Evolutionary conservation across 2,797 vertebrate genomes (phyloP).

Genomic region (Rallus crepitans): DNA sequence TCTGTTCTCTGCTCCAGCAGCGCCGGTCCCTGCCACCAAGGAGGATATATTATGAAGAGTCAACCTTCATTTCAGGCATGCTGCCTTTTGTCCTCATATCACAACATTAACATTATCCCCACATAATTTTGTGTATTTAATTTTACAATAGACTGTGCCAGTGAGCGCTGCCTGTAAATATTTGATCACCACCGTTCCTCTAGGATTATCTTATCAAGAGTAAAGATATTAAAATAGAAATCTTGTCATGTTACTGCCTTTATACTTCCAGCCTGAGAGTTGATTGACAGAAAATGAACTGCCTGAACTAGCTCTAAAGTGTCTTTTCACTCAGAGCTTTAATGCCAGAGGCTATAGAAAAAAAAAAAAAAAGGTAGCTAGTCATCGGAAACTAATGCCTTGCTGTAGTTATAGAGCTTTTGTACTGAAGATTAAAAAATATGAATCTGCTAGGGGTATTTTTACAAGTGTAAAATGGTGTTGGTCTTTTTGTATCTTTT

Average conservation of each 20-base stretch:
- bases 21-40: not conserved
- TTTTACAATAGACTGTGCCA: slow-evolving; percentile 60
- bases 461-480: slow-evolving; percentile 60
- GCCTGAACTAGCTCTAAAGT: slow-evolving; percentile 61
- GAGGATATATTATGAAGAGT: slow-evolving; percentile 23
- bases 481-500: slow-evolving; percentile 62
- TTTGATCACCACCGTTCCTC: slow-evolving; percentile 63
- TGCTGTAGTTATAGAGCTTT: slow-evolving; percentile 53
- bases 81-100: slow-evolving; percentile 20
- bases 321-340: slow-evolving; percentile 61
- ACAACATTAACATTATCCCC: slow-evolving; percentile 47
- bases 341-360: slow-evolving; percentile 66
- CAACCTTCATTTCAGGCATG: not conserved
- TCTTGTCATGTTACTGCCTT: slow-evolving; percentile 71
- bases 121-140: slow-evolving; percentile 63
- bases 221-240: slow-evolving; percentile 75
- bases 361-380: not conserved
- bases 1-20: not conserved
- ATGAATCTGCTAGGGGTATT: slow-evolving; percentile 54
- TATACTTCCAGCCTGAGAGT: slow-evolving; percentile 56
- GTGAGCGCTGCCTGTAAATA: slow-evolving; percentile 57
- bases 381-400: slow-evolving; percentile 38
- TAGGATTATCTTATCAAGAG: slow-evolving; percentile 73
- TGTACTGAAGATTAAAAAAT: slow-evolving; percentile 67
- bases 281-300: slow-evolving; percentile 75